Conservation (phyloP, 2,888 invertebrate species). For the Drosophila longiperda region DNA sequence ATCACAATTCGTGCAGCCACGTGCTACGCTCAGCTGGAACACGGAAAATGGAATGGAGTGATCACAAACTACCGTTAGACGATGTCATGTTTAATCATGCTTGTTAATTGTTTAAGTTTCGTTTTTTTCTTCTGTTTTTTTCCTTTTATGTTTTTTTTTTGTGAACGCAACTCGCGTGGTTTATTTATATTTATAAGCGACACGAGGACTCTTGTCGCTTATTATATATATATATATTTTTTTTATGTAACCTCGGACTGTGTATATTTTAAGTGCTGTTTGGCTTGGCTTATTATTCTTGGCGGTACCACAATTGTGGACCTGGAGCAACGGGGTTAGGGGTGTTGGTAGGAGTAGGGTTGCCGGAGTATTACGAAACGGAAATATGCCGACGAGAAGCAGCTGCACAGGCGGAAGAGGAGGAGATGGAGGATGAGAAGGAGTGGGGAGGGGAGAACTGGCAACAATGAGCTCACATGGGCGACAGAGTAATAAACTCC, state of each 20-base stretch:
- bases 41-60: slow-evolving; percentile 33
- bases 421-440: neutral
- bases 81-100: slow-evolving; percentile 21
- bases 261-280: slow-evolving; percentile 42
- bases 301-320: slow-evolving; percentile 11
- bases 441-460: slow-evolving; percentile 18
- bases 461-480: slow-evolving; percentile 73
- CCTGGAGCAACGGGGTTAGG: neutral
- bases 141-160: neutral
- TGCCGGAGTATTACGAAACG: slow-evolving; percentile 76
- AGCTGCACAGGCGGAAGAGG: slow-evolving; percentile 21
- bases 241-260: slow-evolving; percentile 67
- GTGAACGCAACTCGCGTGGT: slow-evolving; percentile 12
- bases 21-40: slow-evolving; percentile 50
- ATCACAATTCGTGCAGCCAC: slow-evolving; percentile 58
- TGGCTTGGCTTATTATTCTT: slow-evolving; percentile 47
- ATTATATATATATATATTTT: slow-evolving; percentile 3
- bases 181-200: slow-evolving; percentile 26
- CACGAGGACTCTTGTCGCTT: slow-evolving; percentile 27
- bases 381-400: slow-evolving; percentile 62
- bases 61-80: slow-evolving; percentile 60
- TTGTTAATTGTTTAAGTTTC: slow-evolving; percentile 36
- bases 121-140: slow-evolving; percentile 3
- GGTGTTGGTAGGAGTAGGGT: neutral
- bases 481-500: slow-evolving; percentile 64